These are phyloP conservation scores for Adelphocoris suturalis DNA, from an alignment of 2,888 invertebrate species.

Conservation along the genomic window DNA sequence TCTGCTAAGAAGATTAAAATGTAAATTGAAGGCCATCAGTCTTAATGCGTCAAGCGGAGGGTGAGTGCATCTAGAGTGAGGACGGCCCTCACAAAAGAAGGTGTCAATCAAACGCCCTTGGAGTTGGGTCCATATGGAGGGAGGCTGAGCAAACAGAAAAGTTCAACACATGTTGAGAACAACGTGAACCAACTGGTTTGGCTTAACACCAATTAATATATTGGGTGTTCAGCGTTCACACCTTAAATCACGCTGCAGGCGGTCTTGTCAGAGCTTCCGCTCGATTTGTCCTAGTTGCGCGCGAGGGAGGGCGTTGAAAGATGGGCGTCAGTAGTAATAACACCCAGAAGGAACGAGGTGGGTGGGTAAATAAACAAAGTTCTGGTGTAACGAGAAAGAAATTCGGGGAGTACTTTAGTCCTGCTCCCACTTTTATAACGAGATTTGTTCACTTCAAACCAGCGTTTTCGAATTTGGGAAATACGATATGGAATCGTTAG, in stretches of 20 bases:
- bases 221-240: slow-evolving; percentile 28
- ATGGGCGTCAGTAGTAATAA: background rate
- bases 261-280: slow-evolving; percentile 51
- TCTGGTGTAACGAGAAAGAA: too few relatives aligned
- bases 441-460: too few relatives aligned
- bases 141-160: slow-evolving; percentile 41
- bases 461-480: too few relatives aligned
- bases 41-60: slow-evolving; percentile 53
- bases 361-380: background rate
- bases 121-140: slow-evolving; percentile 2
- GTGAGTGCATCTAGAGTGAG: background rate
- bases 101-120: slow-evolving; percentile 38
- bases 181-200: slow-evolving; percentile 54
- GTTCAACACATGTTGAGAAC: slow-evolving; percentile 15
- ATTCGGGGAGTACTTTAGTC: too few relatives aligned
- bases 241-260: slow-evolving; percentile 58
- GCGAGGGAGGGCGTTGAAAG: background rate
- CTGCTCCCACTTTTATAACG: too few relatives aligned
- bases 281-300: slow-evolving; percentile 24
- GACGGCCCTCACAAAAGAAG: slow-evolving; percentile 38
- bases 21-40: slow-evolving; percentile 59
- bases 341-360: background rate
- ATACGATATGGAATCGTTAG: too few relatives aligned
- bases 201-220: slow-evolving; percentile 60
- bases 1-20: slow-evolving; percentile 50